phyloP scores from a whole-genome alignment of 92 coral and sea anemone genomes.

The Palythoa grandis region DNA sequence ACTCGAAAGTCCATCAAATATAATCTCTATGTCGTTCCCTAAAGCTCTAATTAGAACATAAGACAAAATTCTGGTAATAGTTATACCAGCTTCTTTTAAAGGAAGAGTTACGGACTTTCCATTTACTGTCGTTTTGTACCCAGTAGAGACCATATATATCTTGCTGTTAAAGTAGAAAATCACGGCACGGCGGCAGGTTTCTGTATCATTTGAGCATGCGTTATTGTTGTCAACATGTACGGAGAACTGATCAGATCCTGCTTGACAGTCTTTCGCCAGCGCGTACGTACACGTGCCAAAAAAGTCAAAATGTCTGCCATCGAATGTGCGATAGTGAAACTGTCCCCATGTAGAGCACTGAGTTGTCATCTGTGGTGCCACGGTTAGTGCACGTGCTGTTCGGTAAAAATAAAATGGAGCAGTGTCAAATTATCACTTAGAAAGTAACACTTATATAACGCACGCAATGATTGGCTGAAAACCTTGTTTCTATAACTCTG shows the following conservation, averaged over 20 bases:
- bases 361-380: slow-evolving; percentile 43
- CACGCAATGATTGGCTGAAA: too few relatives aligned
- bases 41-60: slow-evolving; percentile 68
- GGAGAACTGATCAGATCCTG: slow-evolving; percentile 70
- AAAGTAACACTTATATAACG: too few relatives aligned
- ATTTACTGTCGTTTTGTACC: slow-evolving; percentile 50
- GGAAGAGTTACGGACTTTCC: slow-evolving; percentile 61
- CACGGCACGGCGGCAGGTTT: slow-evolving; percentile 58
- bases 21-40: slow-evolving; percentile 70
- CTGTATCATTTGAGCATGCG: slow-evolving; percentile 42
- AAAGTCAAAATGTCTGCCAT: slow-evolving; percentile 67
- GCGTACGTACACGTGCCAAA: slow-evolving; percentile 68
- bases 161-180: slow-evolving; percentile 55
- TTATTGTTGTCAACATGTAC: slow-evolving; percentile 60
- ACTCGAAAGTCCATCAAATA: slow-evolving; percentile 69
- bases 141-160: slow-evolving; percentile 51
- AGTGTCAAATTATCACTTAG: background rate
- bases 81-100: slow-evolving; percentile 62
- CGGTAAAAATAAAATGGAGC: background rate
- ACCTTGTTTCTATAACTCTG: too few relatives aligned
- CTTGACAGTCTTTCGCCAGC: slow-evolving; percentile 63
- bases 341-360: slow-evolving; percentile 67
- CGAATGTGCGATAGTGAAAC: slow-evolving; percentile 67
- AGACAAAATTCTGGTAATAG: slow-evolving; percentile 52
- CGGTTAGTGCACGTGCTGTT: slow-evolving; percentile 61